Evolutionary conservation across 37 sponge, comb jelly and placozoan species (phyloP).

Genomic region (Chondrilla cf. caribensis): DNA sequence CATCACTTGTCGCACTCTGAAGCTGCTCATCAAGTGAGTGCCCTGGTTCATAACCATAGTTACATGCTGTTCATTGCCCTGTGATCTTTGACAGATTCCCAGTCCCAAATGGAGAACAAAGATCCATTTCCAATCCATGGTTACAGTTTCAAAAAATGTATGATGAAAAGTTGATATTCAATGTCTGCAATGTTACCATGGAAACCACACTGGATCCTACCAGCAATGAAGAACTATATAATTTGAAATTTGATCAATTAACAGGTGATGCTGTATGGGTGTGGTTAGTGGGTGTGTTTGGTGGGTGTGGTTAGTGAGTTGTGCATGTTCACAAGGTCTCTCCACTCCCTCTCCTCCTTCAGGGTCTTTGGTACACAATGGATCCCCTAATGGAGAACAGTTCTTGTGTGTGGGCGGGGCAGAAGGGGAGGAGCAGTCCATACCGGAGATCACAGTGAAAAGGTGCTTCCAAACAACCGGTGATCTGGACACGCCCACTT

Average conservation of each 20-base stretch:
- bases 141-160: neutral
- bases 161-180: neutral
- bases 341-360: no score
- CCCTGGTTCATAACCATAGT: neutral
- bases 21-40: neutral
- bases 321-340: no score
- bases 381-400: neutral
- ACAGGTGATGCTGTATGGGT: no score
- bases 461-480: neutral
- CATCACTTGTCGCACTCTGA: neutral
- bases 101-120: no score
- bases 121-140: neutral
- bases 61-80: no score
- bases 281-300: no score
- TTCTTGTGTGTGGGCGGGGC: neutral
- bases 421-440: neutral
- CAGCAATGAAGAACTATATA: neutral
- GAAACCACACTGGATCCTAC: neutral
- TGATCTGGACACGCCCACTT: neutral
- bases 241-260: no score
- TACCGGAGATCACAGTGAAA: neutral
- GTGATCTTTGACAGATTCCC: no score
- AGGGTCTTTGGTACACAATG: neutral
- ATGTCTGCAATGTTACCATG: neutral
- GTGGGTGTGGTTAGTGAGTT: no score